Evolutionary conservation across 2,888 invertebrate species (phyloP).

Genomic region (Heptascelio sp.): DNA sequence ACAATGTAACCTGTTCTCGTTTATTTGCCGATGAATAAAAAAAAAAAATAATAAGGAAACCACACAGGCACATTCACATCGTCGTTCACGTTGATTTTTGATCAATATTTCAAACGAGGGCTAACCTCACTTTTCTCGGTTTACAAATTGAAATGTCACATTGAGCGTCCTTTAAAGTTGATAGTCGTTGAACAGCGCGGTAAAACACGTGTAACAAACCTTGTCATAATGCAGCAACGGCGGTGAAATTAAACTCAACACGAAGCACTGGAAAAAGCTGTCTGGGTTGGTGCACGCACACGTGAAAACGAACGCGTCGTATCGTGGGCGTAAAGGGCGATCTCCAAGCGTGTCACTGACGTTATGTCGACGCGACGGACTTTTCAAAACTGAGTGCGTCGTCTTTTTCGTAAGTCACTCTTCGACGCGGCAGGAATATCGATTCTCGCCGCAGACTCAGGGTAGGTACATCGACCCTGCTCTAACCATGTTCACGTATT

Average conservation of each 20-base stretch:
- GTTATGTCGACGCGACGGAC: slow-evolving; percentile 20
- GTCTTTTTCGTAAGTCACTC: slow-evolving; percentile 15
- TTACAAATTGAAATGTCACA: too few relatives aligned
- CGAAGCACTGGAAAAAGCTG: not conserved
- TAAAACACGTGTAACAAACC: slow-evolving; percentile 28
- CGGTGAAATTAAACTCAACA: not conserved
- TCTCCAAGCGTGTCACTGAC: not conserved
- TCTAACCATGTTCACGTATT: slow-evolving; percentile 70
- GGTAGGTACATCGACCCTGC: slow-evolving; percentile 83
- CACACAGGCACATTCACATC: too few relatives aligned
- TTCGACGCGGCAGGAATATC: slow-evolving; percentile 73
- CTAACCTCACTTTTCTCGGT: slow-evolving; percentile 2
- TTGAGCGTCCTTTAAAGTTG: too few relatives aligned
- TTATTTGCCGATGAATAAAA: too few relatives aligned
- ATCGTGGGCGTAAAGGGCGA: slow-evolving; percentile 13
- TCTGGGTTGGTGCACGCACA: not conserved
- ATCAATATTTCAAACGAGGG: too few relatives aligned
- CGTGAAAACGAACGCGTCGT: slow-evolving; percentile 28
- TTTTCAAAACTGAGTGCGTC: slow-evolving; percentile 43
- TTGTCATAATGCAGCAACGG: slow-evolving; percentile 13
- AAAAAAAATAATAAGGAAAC: too few relatives aligned
- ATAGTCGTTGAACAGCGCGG: too few relatives aligned
- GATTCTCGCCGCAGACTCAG: slow-evolving; percentile 74
- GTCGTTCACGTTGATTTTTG: too few relatives aligned
- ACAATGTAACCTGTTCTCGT: too few relatives aligned